phyloP scores from a whole-genome alignment of 2,113 vertebrate species.

The Trematomus loennbergii region DNA sequence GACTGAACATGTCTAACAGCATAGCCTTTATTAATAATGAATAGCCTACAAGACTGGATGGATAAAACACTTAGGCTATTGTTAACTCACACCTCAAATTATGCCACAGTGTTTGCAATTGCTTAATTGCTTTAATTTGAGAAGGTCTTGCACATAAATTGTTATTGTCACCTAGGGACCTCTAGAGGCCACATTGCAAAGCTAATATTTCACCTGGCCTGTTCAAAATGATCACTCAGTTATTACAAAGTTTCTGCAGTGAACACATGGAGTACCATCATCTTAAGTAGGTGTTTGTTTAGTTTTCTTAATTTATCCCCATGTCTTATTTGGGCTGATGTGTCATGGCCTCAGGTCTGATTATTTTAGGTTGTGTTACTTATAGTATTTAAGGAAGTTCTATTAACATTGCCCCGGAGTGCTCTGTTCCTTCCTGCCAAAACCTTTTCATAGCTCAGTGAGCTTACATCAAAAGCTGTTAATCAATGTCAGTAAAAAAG shows the following conservation, averaged over 20 bases:
- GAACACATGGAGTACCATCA: not conserved
- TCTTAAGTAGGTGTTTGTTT: not conserved
- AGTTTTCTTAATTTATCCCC: not conserved
- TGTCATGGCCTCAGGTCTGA: conserved; percentile 16
- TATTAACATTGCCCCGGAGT: conserved; percentile 25
- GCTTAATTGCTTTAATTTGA: conserved; percentile 44
- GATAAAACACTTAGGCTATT: conserved; percentile 10
- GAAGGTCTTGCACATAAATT: conserved; percentile 36
- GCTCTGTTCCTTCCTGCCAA: conserved; percentile 22
- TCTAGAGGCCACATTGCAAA: conserved; percentile 45
- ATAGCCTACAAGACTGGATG: not conserved
- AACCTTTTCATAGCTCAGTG: conserved; percentile 59
- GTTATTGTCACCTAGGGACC: conserved; percentile 40
- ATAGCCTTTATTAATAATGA: conserved; percentile 19
- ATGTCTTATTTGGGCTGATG: not conserved
- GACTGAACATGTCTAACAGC: conserved; percentile 1
- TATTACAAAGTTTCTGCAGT: not conserved
- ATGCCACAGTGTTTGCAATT: conserved; percentile 19
- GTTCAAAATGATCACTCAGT: not conserved
- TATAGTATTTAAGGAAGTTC: conserved; percentile 29
- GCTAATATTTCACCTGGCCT: conserved; percentile 20
- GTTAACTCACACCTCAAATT: conserved; percentile 16
- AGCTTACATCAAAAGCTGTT: conserved; percentile 52
- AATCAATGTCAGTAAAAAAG: conserved; percentile 61
- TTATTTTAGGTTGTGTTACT: conserved; percentile 34